A percentile compares a stretch with the other conserved stretches of the same genome.
Evolutionary conservation across 2,797 vertebrate genomes (phyloP).

Genomic region (Poecilia gillii): DNA sequence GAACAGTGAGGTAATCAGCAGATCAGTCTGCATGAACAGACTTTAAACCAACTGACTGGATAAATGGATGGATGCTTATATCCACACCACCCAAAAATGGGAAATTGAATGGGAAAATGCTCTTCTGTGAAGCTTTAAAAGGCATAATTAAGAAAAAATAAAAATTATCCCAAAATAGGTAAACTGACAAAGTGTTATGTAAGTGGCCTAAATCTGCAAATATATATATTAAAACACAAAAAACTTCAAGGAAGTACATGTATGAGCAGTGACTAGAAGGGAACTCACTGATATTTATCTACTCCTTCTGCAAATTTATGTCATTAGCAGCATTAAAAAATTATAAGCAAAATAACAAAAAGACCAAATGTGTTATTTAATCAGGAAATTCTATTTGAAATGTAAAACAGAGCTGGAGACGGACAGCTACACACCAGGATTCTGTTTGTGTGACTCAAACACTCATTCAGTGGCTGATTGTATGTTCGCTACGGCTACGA

Average conservation of each 20-base stretch:
- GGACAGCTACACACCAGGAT: slow-evolving; percentile 44
- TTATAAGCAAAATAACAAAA: not conserved
- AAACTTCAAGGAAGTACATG: not conserved
- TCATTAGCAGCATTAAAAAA: not conserved
- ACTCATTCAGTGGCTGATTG: slow-evolving; percentile 32
- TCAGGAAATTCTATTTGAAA: slow-evolving; percentile 9
- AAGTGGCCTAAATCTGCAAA: not conserved
- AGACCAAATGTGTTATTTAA: slow-evolving; percentile 2
- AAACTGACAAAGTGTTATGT: not conserved
- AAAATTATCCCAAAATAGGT: not conserved
- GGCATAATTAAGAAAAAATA: not conserved
- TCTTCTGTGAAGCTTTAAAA: not conserved
- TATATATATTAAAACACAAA: not conserved
- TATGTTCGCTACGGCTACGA: not conserved
- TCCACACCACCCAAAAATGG: not conserved
- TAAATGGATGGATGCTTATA: too few relatives aligned
- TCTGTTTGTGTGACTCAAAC: slow-evolving; percentile 9
- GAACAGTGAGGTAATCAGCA: too few relatives aligned
- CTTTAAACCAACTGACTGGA: too few relatives aligned
- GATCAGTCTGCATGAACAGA: too few relatives aligned
- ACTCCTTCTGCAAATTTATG: not conserved
- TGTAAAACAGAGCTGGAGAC: slow-evolving; percentile 24
- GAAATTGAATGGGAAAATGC: not conserved
- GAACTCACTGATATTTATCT: not conserved
- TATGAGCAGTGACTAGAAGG: not conserved